Evolutionary conservation across 2,797 vertebrate genomes (phyloP).

Genomic region (Trichosurus vulpecula): DNA sequence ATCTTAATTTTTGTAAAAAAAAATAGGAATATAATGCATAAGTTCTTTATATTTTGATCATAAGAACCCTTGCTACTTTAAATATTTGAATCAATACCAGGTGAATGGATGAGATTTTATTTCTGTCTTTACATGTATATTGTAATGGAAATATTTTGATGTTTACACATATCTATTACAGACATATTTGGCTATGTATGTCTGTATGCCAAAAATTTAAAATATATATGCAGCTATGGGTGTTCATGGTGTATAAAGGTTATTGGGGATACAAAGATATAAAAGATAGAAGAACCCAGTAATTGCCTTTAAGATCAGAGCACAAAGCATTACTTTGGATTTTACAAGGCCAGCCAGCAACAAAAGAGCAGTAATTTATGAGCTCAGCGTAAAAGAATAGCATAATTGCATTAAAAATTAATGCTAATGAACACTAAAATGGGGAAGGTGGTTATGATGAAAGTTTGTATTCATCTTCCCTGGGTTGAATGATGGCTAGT

Average conservation of each 20-base stretch:
- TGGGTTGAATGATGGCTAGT: constrained; percentile 98
- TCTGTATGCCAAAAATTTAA: constrained; percentile 69
- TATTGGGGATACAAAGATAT: constrained; percentile 93
- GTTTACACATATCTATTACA: background rate
- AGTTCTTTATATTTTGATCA: constrained; percentile 54
- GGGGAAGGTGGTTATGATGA: constrained; percentile 99
- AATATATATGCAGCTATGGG: constrained; percentile 58
- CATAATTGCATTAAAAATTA: constrained; percentile 99
- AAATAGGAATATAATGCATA: constrained; percentile 39
- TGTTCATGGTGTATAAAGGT: constrained; percentile 83
- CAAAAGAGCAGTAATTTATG: constrained; percentile 99
- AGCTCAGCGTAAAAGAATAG: constrained; percentile 99
- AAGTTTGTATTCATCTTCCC: constrained; percentile 99
- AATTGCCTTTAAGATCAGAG: constrained; percentile 99
- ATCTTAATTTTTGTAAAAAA: constrained; percentile 51
- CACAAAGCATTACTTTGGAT: constrained; percentile 99
- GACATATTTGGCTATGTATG: constrained; percentile 55
- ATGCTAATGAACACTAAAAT: constrained; percentile 99
- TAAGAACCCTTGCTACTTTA: background rate
- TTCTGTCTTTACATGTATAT: constrained; percentile 49
- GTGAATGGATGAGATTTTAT: constrained; percentile 14
- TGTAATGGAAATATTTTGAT: background rate
- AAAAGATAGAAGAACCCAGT: constrained; percentile 94
- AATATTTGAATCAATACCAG: background rate
- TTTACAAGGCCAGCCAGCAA: constrained; percentile 99